Percentiles rank a stretch among this genome's conserved stretches.
These are phyloP conservation scores for Platorchestia sp. DNA, from an alignment of 1,140 invertebrate species.

Conservation along the genomic window DNA sequence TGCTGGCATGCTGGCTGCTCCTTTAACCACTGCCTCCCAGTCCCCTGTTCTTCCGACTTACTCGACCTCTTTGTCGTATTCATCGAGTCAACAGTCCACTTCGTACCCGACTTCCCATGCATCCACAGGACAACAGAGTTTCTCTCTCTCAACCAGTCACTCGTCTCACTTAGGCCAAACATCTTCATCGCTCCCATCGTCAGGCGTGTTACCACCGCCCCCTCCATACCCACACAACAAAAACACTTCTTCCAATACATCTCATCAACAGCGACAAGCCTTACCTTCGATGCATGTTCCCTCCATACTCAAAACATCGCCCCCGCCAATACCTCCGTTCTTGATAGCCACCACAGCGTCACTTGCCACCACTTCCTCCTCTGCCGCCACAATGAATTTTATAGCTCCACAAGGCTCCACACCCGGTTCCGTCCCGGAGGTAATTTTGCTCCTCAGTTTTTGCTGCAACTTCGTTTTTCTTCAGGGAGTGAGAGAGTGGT, in stretches of 20 bases:
- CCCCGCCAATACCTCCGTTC: neutral
- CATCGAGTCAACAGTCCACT: neutral
- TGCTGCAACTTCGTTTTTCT: neutral
- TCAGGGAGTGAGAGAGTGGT: neutral
- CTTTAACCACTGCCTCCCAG: constrained; percentile 8
- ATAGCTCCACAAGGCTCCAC: neutral
- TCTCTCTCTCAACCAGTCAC: neutral
- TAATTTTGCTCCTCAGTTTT: neutral
- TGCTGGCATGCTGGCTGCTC: constrained; percentile 41
- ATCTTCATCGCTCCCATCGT: neutral
- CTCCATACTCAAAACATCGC: constrained; percentile 30
- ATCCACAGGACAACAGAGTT: neutral
- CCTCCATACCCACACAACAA: constrained; percentile 45
- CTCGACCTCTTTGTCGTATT: constrained; percentile 44
- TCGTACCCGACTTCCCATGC: neutral
- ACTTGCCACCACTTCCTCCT: neutral
- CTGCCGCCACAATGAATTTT: neutral
- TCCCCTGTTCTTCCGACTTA: constrained; percentile 5
- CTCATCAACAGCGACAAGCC: neutral
- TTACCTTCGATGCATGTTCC: constrained; percentile 27
- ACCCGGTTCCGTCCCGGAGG: neutral
- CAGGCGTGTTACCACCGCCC: neutral
- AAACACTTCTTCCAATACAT: neutral
- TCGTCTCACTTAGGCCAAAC: neutral
- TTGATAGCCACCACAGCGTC: neutral